Evolutionary conservation across 2,113 vertebrate species (phyloP).

Genomic region (Caranx melampygus): DNA sequence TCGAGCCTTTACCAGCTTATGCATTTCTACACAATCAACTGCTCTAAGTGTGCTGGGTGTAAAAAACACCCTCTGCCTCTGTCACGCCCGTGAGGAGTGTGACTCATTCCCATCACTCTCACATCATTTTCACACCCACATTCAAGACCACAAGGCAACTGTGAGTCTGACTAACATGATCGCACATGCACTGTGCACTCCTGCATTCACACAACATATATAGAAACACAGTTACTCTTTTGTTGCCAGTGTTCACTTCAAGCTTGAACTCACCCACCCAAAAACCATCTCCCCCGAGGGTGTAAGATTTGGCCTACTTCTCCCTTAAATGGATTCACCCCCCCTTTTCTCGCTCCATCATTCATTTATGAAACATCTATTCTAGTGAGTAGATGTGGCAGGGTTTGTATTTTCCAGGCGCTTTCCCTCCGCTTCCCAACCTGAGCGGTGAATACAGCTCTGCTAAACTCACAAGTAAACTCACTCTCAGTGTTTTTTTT

Average conservation of each 20-base stretch:
- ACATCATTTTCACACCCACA: constrained; percentile 43
- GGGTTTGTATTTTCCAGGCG: constrained; percentile 1
- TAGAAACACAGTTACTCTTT: neutral
- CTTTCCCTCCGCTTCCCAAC: neutral
- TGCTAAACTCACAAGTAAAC: neutral
- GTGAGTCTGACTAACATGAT: constrained; percentile 23
- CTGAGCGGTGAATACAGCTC: constrained; percentile 1
- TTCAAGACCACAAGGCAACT: neutral
- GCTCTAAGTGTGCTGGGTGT: neutral
- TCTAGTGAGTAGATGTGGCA: neutral
- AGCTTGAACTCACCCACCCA: neutral
- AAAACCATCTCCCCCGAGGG: neutral
- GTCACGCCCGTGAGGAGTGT: constrained; percentile 15
- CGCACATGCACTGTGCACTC: constrained; percentile 16
- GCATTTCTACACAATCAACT: neutral
- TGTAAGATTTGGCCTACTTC: constrained; percentile 11
- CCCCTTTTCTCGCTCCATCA: neutral
- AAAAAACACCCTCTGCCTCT: neutral
- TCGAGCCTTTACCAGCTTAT: neutral
- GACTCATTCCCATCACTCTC: constrained; percentile 42
- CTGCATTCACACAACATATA: neutral
- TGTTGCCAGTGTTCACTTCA: neutral
- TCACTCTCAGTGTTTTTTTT: neutral
- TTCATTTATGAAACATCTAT: constrained; percentile 44
- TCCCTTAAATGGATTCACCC: constrained; percentile 2